Percentiles rank a stretch among this genome's conserved stretches.
These are phyloP conservation scores for Vulpes lagopus DNA, from an alignment of 2,113 vertebrate genomes.

Conservation along the genomic window DNA sequence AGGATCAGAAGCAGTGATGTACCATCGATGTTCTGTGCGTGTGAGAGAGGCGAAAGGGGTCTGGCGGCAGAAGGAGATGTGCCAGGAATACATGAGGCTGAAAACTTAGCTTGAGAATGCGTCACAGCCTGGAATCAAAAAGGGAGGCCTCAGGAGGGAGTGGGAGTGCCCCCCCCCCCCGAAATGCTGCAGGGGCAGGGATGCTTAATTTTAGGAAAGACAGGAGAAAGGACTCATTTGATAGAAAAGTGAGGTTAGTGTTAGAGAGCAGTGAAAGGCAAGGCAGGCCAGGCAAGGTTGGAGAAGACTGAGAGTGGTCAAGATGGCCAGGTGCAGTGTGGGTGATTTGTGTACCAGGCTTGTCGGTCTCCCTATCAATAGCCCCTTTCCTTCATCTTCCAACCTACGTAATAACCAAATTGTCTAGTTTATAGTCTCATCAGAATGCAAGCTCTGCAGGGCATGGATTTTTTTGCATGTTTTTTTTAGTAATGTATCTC, in stretches of 20 bases:
- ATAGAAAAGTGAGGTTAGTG: neutral
- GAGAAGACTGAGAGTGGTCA: neutral
- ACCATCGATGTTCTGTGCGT: accelerated
- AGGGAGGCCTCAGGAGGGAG: neutral
- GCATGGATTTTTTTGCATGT: neutral
- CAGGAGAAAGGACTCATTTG: neutral
- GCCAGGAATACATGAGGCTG: neutral
- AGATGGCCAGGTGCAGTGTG: neutral
- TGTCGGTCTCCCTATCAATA: neutral
- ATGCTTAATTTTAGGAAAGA: neutral
- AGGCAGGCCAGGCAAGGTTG: neutral
- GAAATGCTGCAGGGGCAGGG: neutral
- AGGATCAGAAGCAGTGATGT: neutral
- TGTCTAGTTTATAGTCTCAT: neutral
- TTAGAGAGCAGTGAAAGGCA: neutral
- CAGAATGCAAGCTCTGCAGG: neutral
- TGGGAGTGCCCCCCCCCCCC: neutral
- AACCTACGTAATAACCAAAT: neutral
- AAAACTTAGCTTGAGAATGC: neutral
- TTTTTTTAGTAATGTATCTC: neutral
- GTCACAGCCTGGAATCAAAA: neutral
- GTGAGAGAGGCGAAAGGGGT: neutral
- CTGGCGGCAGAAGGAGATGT: neutral
- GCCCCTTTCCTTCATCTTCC: neutral
- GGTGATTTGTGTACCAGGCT: neutral